Percentiles rank a stretch among this genome's conserved stretches.
Conservation (phyloP, 1,140 invertebrate species). For the Zaprionus africanus region DNA sequence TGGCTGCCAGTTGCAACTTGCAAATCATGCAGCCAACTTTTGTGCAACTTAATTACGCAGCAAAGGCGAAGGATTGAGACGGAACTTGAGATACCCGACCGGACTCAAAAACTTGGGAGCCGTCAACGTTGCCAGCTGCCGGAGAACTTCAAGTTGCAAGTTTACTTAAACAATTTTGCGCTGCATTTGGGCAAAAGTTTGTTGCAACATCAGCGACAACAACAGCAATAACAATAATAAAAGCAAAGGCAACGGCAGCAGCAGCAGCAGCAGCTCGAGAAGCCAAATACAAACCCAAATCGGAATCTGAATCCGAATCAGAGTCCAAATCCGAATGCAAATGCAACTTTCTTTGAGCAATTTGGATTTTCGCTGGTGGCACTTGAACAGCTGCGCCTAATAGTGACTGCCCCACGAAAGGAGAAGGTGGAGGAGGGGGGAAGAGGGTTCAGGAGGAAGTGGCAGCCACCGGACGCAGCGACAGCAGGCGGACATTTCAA, state of each 20-base stretch:
- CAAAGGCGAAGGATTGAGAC: not conserved
- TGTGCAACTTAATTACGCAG: constrained; percentile 68
- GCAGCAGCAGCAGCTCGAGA: constrained; percentile 9
- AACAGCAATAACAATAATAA: not conserved
- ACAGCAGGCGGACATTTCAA: constrained; percentile 19
- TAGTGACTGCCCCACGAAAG: not conserved
- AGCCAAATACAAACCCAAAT: constrained; percentile 47
- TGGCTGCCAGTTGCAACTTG: constrained; percentile 53
- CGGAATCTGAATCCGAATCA: constrained; percentile 38
- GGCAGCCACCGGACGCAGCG: not conserved
- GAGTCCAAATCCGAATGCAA: constrained; percentile 36
- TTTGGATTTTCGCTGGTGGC: constrained; percentile 41
- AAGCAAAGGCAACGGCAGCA: not conserved
- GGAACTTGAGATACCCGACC: constrained; percentile 20
- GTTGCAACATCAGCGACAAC: constrained; percentile 17
- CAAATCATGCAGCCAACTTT: constrained; percentile 66
- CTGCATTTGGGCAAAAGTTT: constrained; percentile 50
- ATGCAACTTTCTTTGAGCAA: constrained; percentile 44
- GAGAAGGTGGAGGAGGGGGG: too few relatives aligned
- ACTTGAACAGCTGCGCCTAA: constrained; percentile 44
- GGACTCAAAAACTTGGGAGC: constrained; percentile 12
- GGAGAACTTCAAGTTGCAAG: constrained; percentile 42
- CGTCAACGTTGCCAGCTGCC: constrained; percentile 7
- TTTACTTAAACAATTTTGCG: constrained; percentile 57
- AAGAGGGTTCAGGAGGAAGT: not conserved